Percentiles rank a stretch among this genome's conserved stretches.
phyloP scores from a whole-genome alignment of 2,113 vertebrate species.

The Lophura nycthemera region DNA sequence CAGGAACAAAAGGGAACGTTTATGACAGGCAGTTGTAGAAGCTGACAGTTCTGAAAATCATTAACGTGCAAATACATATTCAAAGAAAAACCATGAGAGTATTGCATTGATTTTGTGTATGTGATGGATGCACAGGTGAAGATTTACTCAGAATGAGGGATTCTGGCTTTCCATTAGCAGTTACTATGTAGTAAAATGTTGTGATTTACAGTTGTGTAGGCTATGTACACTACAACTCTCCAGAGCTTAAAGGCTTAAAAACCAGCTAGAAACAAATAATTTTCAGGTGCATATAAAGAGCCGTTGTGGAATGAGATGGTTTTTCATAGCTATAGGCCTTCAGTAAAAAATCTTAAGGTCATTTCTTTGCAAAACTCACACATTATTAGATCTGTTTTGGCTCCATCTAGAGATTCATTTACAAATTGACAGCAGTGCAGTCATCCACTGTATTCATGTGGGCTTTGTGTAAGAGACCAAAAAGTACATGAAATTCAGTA shows the following conservation, averaged over 20 bases:
- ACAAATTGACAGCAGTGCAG: constrained; percentile 14
- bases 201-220: not conserved
- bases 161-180: not conserved
- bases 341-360: not conserved
- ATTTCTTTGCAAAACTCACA: not conserved
- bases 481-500: not conserved
- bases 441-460: not conserved
- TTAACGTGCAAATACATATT: not conserved
- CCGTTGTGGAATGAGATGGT: not conserved
- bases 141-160: not conserved
- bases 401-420: constrained; percentile 55
- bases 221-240: not conserved
- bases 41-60: not conserved
- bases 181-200: not conserved
- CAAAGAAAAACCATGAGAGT: accelerated
- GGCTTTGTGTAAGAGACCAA: not conserved
- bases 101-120: not conserved
- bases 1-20: not conserved
- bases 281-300: not conserved
- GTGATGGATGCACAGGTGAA: not conserved
- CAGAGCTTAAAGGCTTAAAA: not conserved
- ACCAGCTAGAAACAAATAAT: not conserved
- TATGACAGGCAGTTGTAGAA: not conserved
- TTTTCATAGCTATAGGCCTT: not conserved
- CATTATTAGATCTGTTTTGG: constrained; percentile 42